Conservation (phyloP, 30 jellyfish, hydroid and myxozoan species). For the Aurelia coerulea region DNA sequence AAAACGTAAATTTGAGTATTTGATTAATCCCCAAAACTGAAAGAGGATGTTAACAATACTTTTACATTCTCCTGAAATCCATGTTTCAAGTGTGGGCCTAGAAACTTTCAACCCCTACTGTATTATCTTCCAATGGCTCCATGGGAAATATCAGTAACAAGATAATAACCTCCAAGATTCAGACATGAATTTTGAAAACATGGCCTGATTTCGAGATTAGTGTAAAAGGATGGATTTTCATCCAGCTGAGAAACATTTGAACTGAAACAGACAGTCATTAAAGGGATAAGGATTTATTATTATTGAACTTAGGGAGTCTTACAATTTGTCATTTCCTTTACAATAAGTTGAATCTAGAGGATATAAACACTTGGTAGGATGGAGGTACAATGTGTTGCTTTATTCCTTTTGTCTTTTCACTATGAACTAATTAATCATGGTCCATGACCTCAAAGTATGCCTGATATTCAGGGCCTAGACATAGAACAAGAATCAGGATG, state of each 20-base stretch:
- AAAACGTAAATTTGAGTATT: too few relatives aligned
- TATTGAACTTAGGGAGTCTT: conserved; percentile 39
- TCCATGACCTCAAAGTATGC: conserved; percentile 53
- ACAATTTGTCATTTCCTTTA: conserved; percentile 51
- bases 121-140: too few relatives aligned
- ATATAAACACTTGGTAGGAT: conserved; percentile 3
- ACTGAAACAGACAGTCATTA: conserved; percentile 44
- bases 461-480: conserved; percentile 33
- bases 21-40: too few relatives aligned
- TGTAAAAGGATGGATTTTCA: conserved; percentile 22
- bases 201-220: background rate
- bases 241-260: conserved; percentile 44
- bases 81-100: too few relatives aligned
- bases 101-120: too few relatives aligned
- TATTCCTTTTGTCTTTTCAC: background rate
- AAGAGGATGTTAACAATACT: too few relatives aligned
- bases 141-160: background rate
- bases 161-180: background rate
- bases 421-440: conserved; percentile 12
- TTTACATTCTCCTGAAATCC: too few relatives aligned
- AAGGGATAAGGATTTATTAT: conserved; percentile 68
- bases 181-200: background rate
- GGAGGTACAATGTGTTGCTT: conserved; percentile 17
- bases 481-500: conserved; percentile 20
- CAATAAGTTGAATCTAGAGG: conserved; percentile 9